A percentile compares a stretch with the other conserved stretches of the same genome.
Evolutionary conservation across 2,113 vertebrate genomes (phyloP).

Genomic region (Dissostichus mawsoni): DNA sequence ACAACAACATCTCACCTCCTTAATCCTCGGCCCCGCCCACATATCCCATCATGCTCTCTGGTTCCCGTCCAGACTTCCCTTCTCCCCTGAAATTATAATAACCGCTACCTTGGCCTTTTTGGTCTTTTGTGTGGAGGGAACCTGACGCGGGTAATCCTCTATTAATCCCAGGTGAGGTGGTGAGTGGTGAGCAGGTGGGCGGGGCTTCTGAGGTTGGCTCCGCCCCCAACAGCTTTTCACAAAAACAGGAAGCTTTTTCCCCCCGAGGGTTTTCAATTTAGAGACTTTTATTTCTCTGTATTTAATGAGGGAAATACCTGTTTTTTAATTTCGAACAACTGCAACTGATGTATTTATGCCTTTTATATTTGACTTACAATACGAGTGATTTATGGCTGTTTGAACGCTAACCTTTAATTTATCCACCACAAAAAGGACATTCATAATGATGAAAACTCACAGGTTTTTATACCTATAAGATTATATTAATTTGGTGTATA

Average conservation of each 20-base stretch:
- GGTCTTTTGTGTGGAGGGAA: slow-evolving; percentile 80
- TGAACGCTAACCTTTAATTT: not conserved
- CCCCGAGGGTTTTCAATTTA: no score
- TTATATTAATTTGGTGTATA: no score
- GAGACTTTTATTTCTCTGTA: slow-evolving; percentile 11
- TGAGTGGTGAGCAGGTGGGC: slow-evolving; percentile 43
- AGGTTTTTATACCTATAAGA: no score
- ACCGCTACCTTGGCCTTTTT: slow-evolving; percentile 77
- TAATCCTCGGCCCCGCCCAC: slow-evolving; percentile 55
- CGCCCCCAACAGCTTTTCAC: slow-evolving; percentile 58
- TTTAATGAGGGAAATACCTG: not conserved
- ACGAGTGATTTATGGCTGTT: not conserved
- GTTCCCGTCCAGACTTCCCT: slow-evolving; percentile 67
- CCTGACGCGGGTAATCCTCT: slow-evolving; percentile 75
- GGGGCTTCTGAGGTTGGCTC: slow-evolving; percentile 24
- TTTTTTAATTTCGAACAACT: not conserved
- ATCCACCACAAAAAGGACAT: no score
- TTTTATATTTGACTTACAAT: no score
- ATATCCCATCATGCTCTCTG: slow-evolving; percentile 62
- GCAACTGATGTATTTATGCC: not conserved
- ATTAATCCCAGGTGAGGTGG: slow-evolving; percentile 61
- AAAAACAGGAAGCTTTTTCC: no score
- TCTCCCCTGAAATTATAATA: slow-evolving; percentile 78
- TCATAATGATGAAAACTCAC: no score
- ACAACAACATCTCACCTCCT: slow-evolving; percentile 34